phyloP scores from a whole-genome alignment of 2,797 vertebrate genomes.

The Mallotus villosus region DNA sequence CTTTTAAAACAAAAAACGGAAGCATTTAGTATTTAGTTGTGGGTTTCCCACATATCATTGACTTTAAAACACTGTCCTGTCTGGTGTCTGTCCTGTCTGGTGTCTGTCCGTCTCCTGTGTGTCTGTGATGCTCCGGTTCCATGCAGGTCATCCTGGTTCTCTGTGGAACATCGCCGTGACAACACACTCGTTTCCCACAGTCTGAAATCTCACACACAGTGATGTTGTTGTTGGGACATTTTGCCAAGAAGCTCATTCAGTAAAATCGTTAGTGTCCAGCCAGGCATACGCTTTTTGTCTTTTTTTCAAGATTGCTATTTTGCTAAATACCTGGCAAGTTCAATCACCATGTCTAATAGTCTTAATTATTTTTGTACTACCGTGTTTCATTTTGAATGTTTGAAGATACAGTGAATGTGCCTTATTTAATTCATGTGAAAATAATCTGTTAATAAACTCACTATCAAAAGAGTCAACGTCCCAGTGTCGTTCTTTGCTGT shows the following conservation, averaged over 20 bases:
- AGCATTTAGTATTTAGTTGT: too few species aligned
- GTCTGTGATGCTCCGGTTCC: too few species aligned
- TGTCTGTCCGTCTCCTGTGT: too few species aligned
- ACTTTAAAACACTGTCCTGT: too few species aligned
- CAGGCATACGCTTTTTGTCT: background rate
- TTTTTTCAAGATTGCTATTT: conserved; percentile 21
- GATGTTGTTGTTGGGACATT: background rate
- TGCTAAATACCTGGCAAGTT: conserved; percentile 16
- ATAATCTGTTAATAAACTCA: conserved; percentile 43
- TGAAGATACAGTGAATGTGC: conserved; percentile 64
- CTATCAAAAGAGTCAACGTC: conserved; percentile 10
- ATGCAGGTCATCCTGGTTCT: too few species aligned
- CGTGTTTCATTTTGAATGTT: conserved; percentile 47
- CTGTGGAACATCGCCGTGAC: too few species aligned
- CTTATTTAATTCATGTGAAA: conserved; percentile 70
- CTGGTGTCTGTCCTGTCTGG: too few species aligned
- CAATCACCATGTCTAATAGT: conserved; percentile 9
- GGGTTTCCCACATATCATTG: too few species aligned
- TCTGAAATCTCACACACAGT: background rate
- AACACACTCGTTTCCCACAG: background rate
- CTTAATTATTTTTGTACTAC: conserved; percentile 61
- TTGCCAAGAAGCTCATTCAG: background rate
- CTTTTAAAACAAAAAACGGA: too few species aligned
- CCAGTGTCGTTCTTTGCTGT: background rate
- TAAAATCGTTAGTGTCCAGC: background rate